phyloP scores from a whole-genome alignment of 2,888 invertebrate genomes.

The Eumerus sabulonum region DNA sequence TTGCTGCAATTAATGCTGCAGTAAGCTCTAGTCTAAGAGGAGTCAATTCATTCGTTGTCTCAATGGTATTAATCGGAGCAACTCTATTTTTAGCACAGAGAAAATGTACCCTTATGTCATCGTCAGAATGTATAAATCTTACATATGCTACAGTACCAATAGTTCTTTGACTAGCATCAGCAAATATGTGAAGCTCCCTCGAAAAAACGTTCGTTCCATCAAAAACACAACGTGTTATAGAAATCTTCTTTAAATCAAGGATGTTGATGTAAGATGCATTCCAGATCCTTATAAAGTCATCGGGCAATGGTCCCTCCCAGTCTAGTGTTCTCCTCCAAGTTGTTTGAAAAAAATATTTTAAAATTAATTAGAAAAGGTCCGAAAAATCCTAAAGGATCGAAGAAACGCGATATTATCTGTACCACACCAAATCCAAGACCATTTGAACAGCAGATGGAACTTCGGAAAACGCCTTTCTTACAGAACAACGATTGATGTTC shows the following conservation, averaged over 20 bases:
- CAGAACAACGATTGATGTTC: not conserved
- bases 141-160: conserved; percentile 2
- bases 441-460: not conserved
- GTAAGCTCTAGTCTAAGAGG: conserved; percentile 7
- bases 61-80: not conserved
- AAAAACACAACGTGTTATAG: conserved; percentile 7
- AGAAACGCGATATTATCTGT: not conserved
- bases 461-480: not conserved
- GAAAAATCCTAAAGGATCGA: conserved; percentile 1
- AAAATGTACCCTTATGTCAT: not conserved
- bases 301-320: not conserved
- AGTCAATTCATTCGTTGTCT: conserved; percentile 4
- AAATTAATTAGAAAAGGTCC: not conserved
- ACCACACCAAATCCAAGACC: not conserved
- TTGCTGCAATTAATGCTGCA: conserved; percentile 19
- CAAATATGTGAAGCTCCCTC: conserved; percentile 11
- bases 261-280: not conserved
- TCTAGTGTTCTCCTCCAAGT: not conserved
- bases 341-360: conserved; percentile 6
- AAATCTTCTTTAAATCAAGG: not conserved
- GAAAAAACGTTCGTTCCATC: not conserved
- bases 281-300: not conserved
- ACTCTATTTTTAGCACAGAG: conserved; percentile 5
- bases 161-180: conserved; percentile 4
- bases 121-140: not conserved